Evolutionary conservation across 2,888 invertebrate genomes (phyloP).

Genomic region (Leucophenga maculata): DNA sequence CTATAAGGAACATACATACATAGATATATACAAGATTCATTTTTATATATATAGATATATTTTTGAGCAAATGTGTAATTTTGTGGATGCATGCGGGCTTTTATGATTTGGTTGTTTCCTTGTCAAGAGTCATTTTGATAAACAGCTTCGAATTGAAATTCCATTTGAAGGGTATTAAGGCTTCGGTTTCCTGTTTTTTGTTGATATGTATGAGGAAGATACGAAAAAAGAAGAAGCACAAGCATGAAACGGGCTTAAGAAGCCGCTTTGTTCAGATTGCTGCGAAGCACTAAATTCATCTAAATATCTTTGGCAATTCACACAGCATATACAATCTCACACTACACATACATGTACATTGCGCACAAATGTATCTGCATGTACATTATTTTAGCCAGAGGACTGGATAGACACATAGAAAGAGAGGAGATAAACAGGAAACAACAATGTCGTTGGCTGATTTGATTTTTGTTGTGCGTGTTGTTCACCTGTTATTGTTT

Average conservation of each 20-base stretch:
- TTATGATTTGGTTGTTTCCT: too few species aligned
- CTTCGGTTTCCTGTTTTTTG: too few species aligned
- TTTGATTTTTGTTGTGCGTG: slow-evolving; percentile 56
- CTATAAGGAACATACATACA: too few species aligned
- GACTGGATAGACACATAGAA: slow-evolving; percentile 39
- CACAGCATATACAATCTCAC: background rate
- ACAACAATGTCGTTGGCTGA: slow-evolving; percentile 51
- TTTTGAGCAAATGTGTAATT: too few species aligned
- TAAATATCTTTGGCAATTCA: slow-evolving; percentile 37
- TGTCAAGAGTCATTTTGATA: too few species aligned
- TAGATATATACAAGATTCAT: too few species aligned
- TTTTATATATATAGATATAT: too few species aligned
- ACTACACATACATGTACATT: slow-evolving; percentile 1
- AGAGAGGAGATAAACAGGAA: slow-evolving; percentile 48
- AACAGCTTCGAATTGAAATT: too few species aligned
- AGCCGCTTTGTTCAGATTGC: background rate
- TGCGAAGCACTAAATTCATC: slow-evolving; percentile 26
- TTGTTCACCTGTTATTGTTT: slow-evolving; percentile 60
- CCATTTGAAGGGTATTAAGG: too few species aligned
- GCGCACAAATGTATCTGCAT: background rate
- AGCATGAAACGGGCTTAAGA: too few species aligned
- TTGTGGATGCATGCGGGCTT: too few species aligned
- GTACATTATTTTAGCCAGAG: background rate
- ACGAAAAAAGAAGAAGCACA: background rate
- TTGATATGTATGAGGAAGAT: too few species aligned